Conservation (phyloP, 92 coral and sea anemone genomes). For the Isaurus tuberculatus region DNA sequence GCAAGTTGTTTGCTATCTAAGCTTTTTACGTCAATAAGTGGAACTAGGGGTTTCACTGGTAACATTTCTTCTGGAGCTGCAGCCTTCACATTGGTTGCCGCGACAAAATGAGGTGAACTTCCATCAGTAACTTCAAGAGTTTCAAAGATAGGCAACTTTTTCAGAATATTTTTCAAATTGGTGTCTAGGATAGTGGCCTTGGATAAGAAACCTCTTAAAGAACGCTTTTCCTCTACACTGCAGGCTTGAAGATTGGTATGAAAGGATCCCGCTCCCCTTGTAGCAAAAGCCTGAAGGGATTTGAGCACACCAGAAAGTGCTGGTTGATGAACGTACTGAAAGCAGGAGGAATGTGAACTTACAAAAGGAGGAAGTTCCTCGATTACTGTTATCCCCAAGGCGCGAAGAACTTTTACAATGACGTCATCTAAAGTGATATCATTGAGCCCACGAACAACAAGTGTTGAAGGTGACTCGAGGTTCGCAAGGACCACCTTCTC, state of each 20-base stretch:
- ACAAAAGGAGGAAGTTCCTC: conserved; percentile 52
- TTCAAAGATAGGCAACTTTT: conserved; percentile 63
- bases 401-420: conserved; percentile 17
- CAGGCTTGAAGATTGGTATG: background rate
- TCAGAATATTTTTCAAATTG: conserved; percentile 31
- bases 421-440: conserved; percentile 30
- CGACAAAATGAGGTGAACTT: conserved; percentile 53
- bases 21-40: conserved; percentile 56
- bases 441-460: conserved; percentile 44
- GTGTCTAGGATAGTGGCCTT: background rate
- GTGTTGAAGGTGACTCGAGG: conserved; percentile 57
- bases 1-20: conserved; percentile 59
- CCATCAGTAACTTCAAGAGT: conserved; percentile 47
- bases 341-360: conserved; percentile 28
- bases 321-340: conserved; percentile 37
- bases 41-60: conserved; percentile 39
- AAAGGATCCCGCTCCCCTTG: background rate
- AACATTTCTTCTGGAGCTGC: conserved; percentile 59
- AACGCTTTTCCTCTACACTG: conserved; percentile 49
- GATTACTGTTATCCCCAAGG: conserved; percentile 48
- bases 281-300: conserved; percentile 18
- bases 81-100: conserved; percentile 26
- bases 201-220: conserved; percentile 64
- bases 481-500: conserved; percentile 49
- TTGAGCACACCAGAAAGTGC: conserved; percentile 25